These are phyloP conservation scores for Holcopasites calliopsidis DNA, from an alignment of 1,140 invertebrate genomes.

Conservation along the genomic window DNA sequence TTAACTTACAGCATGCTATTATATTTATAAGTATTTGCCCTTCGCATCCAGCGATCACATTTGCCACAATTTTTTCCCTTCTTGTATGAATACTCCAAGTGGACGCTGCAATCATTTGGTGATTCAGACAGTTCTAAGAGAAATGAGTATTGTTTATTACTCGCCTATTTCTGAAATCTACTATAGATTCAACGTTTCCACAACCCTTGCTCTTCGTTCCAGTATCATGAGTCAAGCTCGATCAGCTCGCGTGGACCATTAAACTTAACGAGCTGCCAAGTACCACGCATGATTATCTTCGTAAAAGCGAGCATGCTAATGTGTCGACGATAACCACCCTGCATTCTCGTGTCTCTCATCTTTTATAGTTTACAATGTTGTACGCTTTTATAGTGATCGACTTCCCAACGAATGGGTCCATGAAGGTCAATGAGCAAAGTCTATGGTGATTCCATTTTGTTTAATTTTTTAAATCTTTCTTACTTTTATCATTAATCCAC, in stretches of 20 bases:
- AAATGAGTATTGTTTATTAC: constrained; percentile 4
- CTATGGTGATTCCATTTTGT: too few relatives aligned
- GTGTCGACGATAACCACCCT: constrained; percentile 46
- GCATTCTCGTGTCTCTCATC: constrained; percentile 41
- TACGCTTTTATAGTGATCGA: constrained; percentile 36
- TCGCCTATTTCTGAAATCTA: constrained; percentile 10
- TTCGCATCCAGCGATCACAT: too few relatives aligned
- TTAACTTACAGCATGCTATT: too few relatives aligned
- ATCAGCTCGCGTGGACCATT: constrained; percentile 44
- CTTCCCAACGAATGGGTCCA: constrained; percentile 7
- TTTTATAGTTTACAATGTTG: constrained; percentile 49
- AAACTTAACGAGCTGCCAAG: constrained; percentile 49
- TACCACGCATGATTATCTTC: constrained; percentile 46
- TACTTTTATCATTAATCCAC: too few relatives aligned
- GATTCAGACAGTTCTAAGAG: background rate
- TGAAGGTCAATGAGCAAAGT: too few relatives aligned
- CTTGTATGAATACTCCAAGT: too few relatives aligned
- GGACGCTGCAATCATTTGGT: too few relatives aligned
- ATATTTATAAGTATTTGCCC: too few relatives aligned
- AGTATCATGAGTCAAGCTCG: constrained; percentile 40
- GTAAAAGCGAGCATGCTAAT: constrained; percentile 48
- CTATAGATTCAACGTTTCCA: constrained; percentile 31
- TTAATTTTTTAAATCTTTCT: too few relatives aligned
- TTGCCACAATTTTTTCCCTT: too few relatives aligned
- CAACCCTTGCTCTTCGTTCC: constrained; percentile 40